A percentile compares a stretch with the other conserved stretches of the same genome.
phyloP scores from a whole-genome alignment of 1,140 invertebrate species.

The Listronotus bonariensis region DNA sequence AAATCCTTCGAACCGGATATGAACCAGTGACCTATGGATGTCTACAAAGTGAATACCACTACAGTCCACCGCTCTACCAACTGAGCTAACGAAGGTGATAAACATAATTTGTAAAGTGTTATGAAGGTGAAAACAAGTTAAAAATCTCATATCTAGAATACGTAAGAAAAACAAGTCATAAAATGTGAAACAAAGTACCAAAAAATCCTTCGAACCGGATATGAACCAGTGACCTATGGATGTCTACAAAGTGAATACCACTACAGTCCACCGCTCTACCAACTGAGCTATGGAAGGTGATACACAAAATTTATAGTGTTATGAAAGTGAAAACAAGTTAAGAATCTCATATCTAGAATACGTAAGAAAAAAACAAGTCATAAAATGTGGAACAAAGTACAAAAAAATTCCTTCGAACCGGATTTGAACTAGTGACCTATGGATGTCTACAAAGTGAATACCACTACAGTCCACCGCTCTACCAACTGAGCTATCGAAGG shows the following conservation, averaged over 20 bases:
- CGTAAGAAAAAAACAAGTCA: too few relatives aligned
- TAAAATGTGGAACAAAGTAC: too few relatives aligned
- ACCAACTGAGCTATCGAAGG: conserved; percentile 87
- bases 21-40: conserved; percentile 72
- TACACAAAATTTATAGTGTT: too few relatives aligned
- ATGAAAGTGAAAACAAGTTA: too few relatives aligned
- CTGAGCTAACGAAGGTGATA: conserved; percentile 77
- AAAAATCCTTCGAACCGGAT: conserved; percentile 67
- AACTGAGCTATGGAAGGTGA: conserved; percentile 82
- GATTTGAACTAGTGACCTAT: conserved; percentile 73
- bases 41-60: conserved; percentile 54
- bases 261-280: conserved; percentile 89
- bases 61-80: conserved; percentile 89
- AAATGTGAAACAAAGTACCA: too few relatives aligned
- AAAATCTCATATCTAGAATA: too few relatives aligned
- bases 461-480: conserved; percentile 84
- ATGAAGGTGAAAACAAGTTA: too few relatives aligned
- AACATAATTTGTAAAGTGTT: too few relatives aligned
- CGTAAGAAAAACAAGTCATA: too few relatives aligned
- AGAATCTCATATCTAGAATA: too few relatives aligned
- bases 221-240: conserved; percentile 73
- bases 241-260: conserved; percentile 42
- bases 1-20: conserved; percentile 69
- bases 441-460: conserved; percentile 53
- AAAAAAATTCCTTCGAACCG: conserved; percentile 63